Conservation (phyloP, 92 coral and sea anemone species). For the Palythoa caribaeorum region DNA sequence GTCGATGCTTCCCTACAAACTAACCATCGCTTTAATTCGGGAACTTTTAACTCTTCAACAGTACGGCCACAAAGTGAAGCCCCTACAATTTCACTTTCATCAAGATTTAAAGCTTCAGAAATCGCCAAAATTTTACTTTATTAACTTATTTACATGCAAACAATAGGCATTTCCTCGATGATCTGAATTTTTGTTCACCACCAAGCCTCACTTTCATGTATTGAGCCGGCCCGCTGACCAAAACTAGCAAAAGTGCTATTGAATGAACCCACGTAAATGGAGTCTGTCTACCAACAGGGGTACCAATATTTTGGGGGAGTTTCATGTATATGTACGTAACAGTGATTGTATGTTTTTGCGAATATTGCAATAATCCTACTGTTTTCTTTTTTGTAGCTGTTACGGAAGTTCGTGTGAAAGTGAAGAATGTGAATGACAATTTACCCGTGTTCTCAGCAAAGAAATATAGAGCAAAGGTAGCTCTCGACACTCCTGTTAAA, state of each 20-base stretch:
- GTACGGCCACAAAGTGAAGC: constrained; percentile 6
- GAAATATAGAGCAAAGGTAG: constrained; percentile 73
- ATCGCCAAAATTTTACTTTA: constrained; percentile 4
- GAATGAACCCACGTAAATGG: no score
- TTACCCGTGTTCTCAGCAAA: constrained; percentile 78
- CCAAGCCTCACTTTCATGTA: background rate
- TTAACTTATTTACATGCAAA: constrained; percentile 1
- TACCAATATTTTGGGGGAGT: background rate
- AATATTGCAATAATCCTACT: background rate
- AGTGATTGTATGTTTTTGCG: background rate
- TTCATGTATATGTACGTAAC: background rate
- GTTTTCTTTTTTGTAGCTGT: constrained; percentile 61
- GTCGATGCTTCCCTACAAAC: constrained; percentile 19
- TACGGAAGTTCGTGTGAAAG: constrained; percentile 67
- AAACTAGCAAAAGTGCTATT: background rate
- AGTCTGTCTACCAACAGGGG: no score
- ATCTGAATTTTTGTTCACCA: background rate
- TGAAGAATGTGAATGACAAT: constrained; percentile 74
- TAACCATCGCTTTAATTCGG: constrained; percentile 17
- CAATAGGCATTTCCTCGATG: background rate
- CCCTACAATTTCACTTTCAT: background rate
- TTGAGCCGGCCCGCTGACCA: background rate
- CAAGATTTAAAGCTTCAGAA: background rate
- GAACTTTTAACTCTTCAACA: constrained; percentile 4
- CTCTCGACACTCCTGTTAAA: constrained; percentile 73